Percentiles rank a stretch among this genome's conserved stretches.
Conservation (phyloP, 2,888 invertebrate genomes). For the Philereme transversata region DNA sequence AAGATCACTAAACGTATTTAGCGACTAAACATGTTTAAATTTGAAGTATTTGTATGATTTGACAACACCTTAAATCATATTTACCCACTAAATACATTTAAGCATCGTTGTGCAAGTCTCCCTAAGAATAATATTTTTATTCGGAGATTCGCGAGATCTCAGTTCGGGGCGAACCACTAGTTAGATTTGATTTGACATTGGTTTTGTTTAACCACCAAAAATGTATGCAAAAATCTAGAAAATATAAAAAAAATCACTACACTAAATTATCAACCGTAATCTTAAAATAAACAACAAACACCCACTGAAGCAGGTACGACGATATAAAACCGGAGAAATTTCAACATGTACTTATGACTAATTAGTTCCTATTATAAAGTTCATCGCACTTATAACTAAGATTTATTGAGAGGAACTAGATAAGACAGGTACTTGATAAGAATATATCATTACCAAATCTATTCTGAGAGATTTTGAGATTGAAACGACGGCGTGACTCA, state of each 20-base stretch:
- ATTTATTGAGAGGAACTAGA: conserved; percentile 29
- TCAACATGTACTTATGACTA: conserved; percentile 31
- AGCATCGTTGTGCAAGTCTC: too few relatives aligned
- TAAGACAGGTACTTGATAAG: conserved; percentile 33
- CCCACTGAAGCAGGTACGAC: conserved; percentile 13
- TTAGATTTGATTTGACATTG: too few relatives aligned
- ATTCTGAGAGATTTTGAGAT: conserved; percentile 16
- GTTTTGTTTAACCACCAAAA: too few relatives aligned
- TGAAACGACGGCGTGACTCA: conserved; percentile 1
- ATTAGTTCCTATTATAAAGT: conserved; percentile 28
- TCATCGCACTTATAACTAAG: conserved; percentile 34
- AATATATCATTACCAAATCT: conserved; percentile 33
- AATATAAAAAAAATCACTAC: background rate
- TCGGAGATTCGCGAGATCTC: too few relatives aligned
- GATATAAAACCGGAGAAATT: conserved; percentile 35
- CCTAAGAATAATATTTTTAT: too few relatives aligned
- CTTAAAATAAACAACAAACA: conserved; percentile 12
- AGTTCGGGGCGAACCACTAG: too few relatives aligned
- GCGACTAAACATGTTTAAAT: too few relatives aligned
- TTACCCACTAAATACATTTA: too few relatives aligned
- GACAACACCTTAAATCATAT: too few relatives aligned
- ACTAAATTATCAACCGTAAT: conserved; percentile 1
- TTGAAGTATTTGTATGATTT: too few relatives aligned
- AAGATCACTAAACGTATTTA: too few relatives aligned
- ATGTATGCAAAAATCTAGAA: too few relatives aligned